Conservation (phyloP, 2,888 invertebrate genomes). For the Tiliacea citrago region DNA sequence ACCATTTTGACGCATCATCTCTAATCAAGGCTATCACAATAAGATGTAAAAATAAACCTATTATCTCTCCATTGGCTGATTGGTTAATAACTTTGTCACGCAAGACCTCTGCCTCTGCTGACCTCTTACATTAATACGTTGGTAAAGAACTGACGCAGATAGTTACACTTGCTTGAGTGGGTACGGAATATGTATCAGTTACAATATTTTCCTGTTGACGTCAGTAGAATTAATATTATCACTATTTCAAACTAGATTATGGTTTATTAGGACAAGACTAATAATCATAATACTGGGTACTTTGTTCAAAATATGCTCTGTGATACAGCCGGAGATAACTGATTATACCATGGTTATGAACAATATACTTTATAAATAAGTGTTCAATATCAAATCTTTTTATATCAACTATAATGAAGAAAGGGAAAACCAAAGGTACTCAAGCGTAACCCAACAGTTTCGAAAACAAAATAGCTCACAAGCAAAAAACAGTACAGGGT, state of each 20-base stretch:
- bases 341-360: background rate
- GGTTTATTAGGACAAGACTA: slow-evolving; percentile 1
- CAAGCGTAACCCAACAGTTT: slow-evolving; percentile 6
- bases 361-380: background rate
- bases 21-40: slow-evolving; percentile 5
- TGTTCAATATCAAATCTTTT: too few species aligned
- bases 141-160: slow-evolving; percentile 8
- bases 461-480: slow-evolving; percentile 6
- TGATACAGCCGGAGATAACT: background rate
- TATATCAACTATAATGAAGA: background rate
- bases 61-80: slow-evolving; percentile 10
- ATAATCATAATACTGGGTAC: background rate
- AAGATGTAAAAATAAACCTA: slow-evolving; percentile 26
- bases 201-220: slow-evolving; percentile 33
- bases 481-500: slow-evolving; percentile 26
- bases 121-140: slow-evolving; percentile 5
- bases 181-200: background rate
- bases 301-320: background rate
- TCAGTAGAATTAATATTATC: slow-evolving; percentile 17
- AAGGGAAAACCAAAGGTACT: slow-evolving; percentile 10
- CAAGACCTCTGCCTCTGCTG: background rate
- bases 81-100: slow-evolving; percentile 9
- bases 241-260: background rate
- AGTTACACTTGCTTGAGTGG: background rate
- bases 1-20: background rate